Base-by-base conservation (phyloP, 2,888 invertebrate species). In the Idaea dimidiata region DNA sequence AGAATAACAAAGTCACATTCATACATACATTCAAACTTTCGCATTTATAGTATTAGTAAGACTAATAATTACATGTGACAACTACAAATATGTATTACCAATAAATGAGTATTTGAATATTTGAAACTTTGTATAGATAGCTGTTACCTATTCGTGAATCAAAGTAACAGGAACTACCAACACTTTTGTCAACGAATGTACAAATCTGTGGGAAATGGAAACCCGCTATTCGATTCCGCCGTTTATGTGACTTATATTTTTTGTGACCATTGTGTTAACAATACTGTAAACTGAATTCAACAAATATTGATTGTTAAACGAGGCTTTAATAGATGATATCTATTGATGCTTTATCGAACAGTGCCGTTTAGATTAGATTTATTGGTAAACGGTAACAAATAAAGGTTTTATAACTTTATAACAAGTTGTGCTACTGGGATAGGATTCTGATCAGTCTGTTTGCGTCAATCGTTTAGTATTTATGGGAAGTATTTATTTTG, bases 211-310 rank as follows among this genome's bases (percentile, higher is more conserved):
- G 69, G 65, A 67, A 69, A 71, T 63, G 61, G 61, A 54, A 54
- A 63, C 57, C 71, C 65, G 70, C 67, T 71, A 66, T 71, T 71
- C 64, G 59, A 63, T 64, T 69, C 66, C 66, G 63, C 65, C 58
- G 61, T 66, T 67, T 63, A 61, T 65, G 63, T 62, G 66, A 58
- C 65, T 53, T 63, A 61, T 63, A 61, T 64, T 63, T 54, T 57
- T 63, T 59, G 54, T 55, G 18, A 55, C 54, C 59, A 54, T 63
- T 65, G 61, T 33, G 64, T 59, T 14, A 8, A 43, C 24, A 43
- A 5, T 61, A 64, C 56, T 57, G 59, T 61, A 59, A 43, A 24
- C 53, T 55, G 61, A 33, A 17, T 16, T 60, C 33, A 54, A 55
- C 55, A 24, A 53, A 59, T 16, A 54, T 17, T 31, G 55, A 59